phyloP scores from a whole-genome alignment of 2,888 invertebrate genomes.

The Limenitis camilla region DNA sequence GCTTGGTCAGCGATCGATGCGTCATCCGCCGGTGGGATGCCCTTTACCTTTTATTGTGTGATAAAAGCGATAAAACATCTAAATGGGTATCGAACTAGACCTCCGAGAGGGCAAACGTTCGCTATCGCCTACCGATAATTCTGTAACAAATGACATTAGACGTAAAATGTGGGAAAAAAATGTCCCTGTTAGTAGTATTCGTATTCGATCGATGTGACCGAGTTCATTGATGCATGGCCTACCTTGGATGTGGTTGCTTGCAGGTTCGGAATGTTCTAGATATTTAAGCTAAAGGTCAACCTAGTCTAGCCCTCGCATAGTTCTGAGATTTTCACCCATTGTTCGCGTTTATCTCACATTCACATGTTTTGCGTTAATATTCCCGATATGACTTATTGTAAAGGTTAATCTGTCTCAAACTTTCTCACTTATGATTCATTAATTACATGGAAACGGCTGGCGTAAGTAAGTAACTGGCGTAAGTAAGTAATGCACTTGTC shows the following conservation, averaged over 20 bases:
- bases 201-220: constrained; percentile 62
- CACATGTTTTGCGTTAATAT: constrained; percentile 36
- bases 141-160: constrained; percentile 12
- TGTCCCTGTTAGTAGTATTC: constrained; percentile 32
- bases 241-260: constrained; percentile 35
- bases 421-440: constrained; percentile 25
- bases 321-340: constrained; percentile 54
- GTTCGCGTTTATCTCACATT: constrained; percentile 45
- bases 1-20: constrained; percentile 77
- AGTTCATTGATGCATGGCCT: constrained; percentile 61
- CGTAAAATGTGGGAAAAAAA: constrained; percentile 19
- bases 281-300: constrained; percentile 34
- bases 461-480: not conserved
- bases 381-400: constrained; percentile 42
- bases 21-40: constrained; percentile 77
- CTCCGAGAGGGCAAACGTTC: not conserved
- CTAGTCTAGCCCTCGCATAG: constrained; percentile 32
- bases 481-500: constrained; percentile 4
- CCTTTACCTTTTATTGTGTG: constrained; percentile 52
- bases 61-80: constrained; percentile 10
- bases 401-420: constrained; percentile 35
- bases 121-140: not conserved
- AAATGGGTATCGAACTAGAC: not conserved
- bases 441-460: not conserved
- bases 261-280: constrained; percentile 43